phyloP scores from a whole-genome alignment of 2,888 invertebrate genomes.

The Drosophila lutescens region DNA sequence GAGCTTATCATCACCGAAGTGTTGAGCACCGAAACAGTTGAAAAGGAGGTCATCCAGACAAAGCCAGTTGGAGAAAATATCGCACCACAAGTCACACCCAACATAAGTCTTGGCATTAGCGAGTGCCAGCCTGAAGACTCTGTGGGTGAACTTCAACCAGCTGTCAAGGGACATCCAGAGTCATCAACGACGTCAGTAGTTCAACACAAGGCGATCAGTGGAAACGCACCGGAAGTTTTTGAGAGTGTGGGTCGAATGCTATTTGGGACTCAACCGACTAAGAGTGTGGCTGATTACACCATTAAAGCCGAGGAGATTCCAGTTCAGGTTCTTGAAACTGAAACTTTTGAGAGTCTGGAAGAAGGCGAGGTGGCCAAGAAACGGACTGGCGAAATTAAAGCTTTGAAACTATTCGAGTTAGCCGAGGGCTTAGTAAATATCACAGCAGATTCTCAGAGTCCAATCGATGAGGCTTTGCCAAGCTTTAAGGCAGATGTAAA shows the following conservation, averaged over 20 bases:
- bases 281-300: constrained; percentile 76
- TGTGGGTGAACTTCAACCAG: constrained; percentile 22
- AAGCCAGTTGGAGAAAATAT: constrained; percentile 86
- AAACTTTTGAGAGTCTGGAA: constrained; percentile 56
- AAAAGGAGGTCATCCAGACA: constrained; percentile 45
- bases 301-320: constrained; percentile 82
- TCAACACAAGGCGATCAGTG: constrained; percentile 84
- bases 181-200: constrained; percentile 86
- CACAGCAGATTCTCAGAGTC: constrained; percentile 88
- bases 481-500: constrained; percentile 83
- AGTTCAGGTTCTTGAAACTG: constrained; percentile 69
- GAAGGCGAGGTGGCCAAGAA: constrained; percentile 29
- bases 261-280: constrained; percentile 80
- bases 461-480: constrained; percentile 86
- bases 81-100: constrained; percentile 88
- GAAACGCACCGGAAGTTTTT: constrained; percentile 78
- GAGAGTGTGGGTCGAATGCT: constrained; percentile 81
- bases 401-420: constrained; percentile 84
- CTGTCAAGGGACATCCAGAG: constrained; percentile 79
- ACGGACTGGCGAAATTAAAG: constrained; percentile 48
- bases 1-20: constrained; percentile 88
- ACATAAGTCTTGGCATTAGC: constrained; percentile 60
- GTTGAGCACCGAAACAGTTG: constrained; percentile 87
- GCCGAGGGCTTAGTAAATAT: constrained; percentile 87
- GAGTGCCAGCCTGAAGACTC: constrained; percentile 64